Base-by-base conservation (phyloP, 2,797 vertebrate species). In the Astyanax mexicanus region DNA sequence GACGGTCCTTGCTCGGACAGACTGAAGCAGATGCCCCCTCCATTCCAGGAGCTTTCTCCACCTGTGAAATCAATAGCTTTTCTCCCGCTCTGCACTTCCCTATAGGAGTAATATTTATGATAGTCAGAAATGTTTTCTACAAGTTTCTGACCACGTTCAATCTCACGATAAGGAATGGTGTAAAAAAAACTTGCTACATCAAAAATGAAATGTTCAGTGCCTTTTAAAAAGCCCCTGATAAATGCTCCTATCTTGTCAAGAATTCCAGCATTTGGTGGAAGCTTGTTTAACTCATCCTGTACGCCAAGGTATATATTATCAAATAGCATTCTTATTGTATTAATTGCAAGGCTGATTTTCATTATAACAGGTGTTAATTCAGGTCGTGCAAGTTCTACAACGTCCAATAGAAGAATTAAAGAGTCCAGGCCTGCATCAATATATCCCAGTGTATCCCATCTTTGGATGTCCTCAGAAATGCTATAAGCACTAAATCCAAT, bases 41-140 rank as follows among this genome's bases (percentile, higher is more conserved):
- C 88, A 35, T 85, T 84, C 83, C 81, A 83, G 3, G 87, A 87
- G 3, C 74, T 51, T 3, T 17, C 21, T 11, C 80, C 80, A 45
- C 10, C 1, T 35, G 11, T 15, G 65, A 90, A 87, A 77, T 86
- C 80, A 52, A 88, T 72, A 21, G 68, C 60, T 0, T 3, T 75
- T 0, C 4, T 68, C 58, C 79, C 82, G n/a, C 4, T 15, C 0
- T 75, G 3, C 9, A 74, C 45, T 11, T 65, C 55, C 13, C 0
- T 77, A 4, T 80, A 6, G 15, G 0, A 52, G 64, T 85, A 87
- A 68, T 87, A 84, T 15, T 78, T 74, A 1, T 23, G 51, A 77
- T 80, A 81, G 76, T 88, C 86, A 57, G 87, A 86, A 42, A 88
- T 79, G 51, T 80, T 0, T 32, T 32, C 73, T 27, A 87, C 84